phyloP scores from a whole-genome alignment of 2,888 invertebrate species.

The Stratiomys singularior region DNA sequence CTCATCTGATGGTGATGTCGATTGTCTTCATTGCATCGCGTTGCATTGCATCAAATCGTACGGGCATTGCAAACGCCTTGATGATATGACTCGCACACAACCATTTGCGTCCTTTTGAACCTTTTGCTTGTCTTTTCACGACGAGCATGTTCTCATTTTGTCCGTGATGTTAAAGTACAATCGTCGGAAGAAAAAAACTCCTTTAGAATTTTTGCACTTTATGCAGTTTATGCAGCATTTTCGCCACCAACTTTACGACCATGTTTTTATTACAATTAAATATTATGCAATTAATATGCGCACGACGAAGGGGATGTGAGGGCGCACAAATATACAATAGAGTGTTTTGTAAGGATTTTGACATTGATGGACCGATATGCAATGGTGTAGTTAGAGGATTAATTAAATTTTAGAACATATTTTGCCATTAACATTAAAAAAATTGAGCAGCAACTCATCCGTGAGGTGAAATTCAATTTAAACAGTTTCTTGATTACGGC shows the following conservation, averaged over 20 bases:
- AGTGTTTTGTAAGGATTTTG: too few relatives aligned
- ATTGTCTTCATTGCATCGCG: constrained; percentile 35
- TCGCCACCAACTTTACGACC: constrained; percentile 32
- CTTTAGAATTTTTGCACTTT: constrained; percentile 22
- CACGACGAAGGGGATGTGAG: neutral
- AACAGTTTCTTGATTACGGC: too few relatives aligned
- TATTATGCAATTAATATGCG: constrained; percentile 28
- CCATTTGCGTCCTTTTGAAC: neutral
- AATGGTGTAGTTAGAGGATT: too few relatives aligned
- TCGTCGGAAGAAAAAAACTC: neutral
- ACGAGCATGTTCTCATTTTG: constrained; percentile 35
- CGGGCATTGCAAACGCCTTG: neutral
- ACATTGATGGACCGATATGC: too few relatives aligned
- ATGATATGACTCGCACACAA: constrained; percentile 12
- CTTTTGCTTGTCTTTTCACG: constrained; percentile 10
- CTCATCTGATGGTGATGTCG: constrained; percentile 27
- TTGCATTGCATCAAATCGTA: neutral
- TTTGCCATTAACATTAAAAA: too few relatives aligned
- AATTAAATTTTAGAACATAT: too few relatives aligned
- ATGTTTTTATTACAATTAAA: constrained; percentile 12
- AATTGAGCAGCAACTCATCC: too few relatives aligned
- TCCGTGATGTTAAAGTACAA: neutral
- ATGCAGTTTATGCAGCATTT: constrained; percentile 39
- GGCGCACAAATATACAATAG: too few relatives aligned
- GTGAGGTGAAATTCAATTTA: too few relatives aligned